Evolutionary conservation across 2,797 vertebrate genomes (phyloP).

Genomic region (Myiotriccus ornatus): DNA sequence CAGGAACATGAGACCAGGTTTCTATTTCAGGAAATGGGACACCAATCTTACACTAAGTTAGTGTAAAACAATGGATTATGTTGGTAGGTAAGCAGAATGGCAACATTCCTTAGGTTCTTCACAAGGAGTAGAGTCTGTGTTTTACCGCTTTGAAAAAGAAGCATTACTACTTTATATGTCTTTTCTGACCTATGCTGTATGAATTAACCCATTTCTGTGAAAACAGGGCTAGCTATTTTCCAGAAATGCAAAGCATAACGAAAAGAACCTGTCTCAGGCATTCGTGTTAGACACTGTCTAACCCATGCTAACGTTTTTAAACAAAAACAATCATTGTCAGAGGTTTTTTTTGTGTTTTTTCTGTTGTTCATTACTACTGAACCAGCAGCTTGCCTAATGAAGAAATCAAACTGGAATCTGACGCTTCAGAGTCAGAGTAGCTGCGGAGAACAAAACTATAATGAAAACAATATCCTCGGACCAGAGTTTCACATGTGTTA

Average conservation of each 20-base stretch:
- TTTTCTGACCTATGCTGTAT: neutral
- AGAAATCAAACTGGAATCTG: conserved; percentile 57
- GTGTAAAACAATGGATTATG: fast-evolving
- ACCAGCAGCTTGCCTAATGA: conserved; percentile 35
- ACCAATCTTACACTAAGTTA: neutral
- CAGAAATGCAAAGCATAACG: conserved; percentile 46
- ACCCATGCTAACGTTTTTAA: neutral
- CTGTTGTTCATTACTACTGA: conserved; percentile 23
- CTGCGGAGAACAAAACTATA: conserved; percentile 54
- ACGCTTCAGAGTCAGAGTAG: conserved; percentile 43
- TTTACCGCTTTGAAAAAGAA: neutral
- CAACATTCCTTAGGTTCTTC: neutral
- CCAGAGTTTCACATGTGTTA: conserved; percentile 60
- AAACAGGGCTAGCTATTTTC: conserved; percentile 29
- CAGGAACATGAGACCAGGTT: neutral
- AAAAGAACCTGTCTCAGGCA: neutral
- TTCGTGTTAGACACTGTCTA: neutral
- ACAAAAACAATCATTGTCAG: neutral
- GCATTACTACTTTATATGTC: neutral
- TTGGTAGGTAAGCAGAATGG: neutral
- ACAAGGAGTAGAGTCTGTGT: neutral
- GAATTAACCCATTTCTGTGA: conserved; percentile 30
- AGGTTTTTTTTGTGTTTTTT: neutral
- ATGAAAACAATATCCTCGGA: conserved; percentile 57
- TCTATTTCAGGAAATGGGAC: neutral